Conservation (phyloP, 2,797 vertebrate species). For the Enteromius argenteus region DNA sequence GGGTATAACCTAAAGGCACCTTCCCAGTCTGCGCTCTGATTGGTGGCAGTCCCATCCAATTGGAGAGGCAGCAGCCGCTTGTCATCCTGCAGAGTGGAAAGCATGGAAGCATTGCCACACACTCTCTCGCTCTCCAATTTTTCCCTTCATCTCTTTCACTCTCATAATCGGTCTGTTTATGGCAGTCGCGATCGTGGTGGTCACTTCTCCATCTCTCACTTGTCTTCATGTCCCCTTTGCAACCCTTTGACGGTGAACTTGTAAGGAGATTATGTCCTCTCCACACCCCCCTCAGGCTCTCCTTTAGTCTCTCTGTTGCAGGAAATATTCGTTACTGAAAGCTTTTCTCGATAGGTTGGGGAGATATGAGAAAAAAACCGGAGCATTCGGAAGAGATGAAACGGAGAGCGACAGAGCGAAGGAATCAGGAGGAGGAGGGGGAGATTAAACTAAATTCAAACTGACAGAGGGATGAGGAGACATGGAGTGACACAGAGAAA, state of each 20-base stretch:
- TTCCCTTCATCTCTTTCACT: slow-evolving; percentile 48
- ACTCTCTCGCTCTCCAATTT: slow-evolving; percentile 53
- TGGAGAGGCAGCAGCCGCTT: slow-evolving; percentile 73
- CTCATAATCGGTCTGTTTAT: slow-evolving; percentile 54
- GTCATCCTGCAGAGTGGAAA: slow-evolving; percentile 84
- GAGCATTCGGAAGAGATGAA: slow-evolving; percentile 62
- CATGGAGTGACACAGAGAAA: slow-evolving; percentile 73
- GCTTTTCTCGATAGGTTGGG: slow-evolving; percentile 66
- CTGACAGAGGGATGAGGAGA: slow-evolving; percentile 82
- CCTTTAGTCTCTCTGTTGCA: slow-evolving; percentile 64
- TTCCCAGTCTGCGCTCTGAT: slow-evolving; percentile 82
- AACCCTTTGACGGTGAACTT: slow-evolving; percentile 70
- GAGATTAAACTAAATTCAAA: slow-evolving; percentile 79
- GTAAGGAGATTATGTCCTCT: slow-evolving; percentile 76
- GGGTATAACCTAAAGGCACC: slow-evolving; percentile 86
- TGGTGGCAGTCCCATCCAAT: slow-evolving; percentile 80
- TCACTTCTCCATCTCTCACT: slow-evolving; percentile 40
- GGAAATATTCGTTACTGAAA: slow-evolving; percentile 67
- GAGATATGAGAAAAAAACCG: slow-evolving; percentile 43
- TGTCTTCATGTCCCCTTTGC: slow-evolving; percentile 58
- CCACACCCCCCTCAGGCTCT: slow-evolving; percentile 57
- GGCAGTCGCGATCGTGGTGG: slow-evolving; percentile 14
- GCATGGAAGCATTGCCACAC: slow-evolving; percentile 72
- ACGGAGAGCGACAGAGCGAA: slow-evolving; percentile 78
- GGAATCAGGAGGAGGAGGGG: slow-evolving; percentile 74